Conservation (phyloP, 2,797 vertebrate species). For the Threskiornis aethiopicus region DNA sequence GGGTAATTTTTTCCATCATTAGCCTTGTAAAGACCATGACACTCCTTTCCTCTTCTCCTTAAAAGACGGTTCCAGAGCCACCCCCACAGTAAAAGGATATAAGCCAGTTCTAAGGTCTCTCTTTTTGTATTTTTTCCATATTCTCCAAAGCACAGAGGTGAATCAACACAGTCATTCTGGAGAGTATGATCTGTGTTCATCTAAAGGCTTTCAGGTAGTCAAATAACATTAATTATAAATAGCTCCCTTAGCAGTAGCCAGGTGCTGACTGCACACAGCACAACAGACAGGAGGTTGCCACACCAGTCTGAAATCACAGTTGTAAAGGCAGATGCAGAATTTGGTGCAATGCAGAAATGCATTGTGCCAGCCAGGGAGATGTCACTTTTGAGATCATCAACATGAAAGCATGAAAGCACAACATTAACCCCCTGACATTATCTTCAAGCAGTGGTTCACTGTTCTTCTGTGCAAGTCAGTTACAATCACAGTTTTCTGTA, state of each 20-base stretch:
- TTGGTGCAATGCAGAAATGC: constrained; percentile 24
- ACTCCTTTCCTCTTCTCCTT: neutral
- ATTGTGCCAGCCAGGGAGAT: neutral
- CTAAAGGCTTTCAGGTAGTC: neutral
- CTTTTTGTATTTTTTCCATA: neutral
- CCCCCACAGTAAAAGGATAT: neutral
- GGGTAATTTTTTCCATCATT: neutral
- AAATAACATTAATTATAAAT: neutral
- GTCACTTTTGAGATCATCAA: neutral
- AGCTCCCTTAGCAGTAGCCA: neutral
- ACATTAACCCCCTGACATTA: neutral
- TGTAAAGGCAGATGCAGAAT: neutral
- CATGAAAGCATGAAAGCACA: neutral
- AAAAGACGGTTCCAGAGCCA: neutral
- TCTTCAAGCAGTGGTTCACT: neutral
- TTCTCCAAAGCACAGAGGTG: neutral
- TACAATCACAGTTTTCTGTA: neutral
- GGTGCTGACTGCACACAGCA: neutral
- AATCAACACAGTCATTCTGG: neutral
- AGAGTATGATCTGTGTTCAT: neutral
- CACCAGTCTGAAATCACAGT: neutral
- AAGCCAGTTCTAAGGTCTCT: neutral
- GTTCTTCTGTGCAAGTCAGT: neutral
- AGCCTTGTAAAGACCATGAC: neutral
- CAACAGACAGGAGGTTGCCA: neutral